phyloP scores from a whole-genome alignment of 2,888 invertebrate species.

The Nysson spinosus region DNA sequence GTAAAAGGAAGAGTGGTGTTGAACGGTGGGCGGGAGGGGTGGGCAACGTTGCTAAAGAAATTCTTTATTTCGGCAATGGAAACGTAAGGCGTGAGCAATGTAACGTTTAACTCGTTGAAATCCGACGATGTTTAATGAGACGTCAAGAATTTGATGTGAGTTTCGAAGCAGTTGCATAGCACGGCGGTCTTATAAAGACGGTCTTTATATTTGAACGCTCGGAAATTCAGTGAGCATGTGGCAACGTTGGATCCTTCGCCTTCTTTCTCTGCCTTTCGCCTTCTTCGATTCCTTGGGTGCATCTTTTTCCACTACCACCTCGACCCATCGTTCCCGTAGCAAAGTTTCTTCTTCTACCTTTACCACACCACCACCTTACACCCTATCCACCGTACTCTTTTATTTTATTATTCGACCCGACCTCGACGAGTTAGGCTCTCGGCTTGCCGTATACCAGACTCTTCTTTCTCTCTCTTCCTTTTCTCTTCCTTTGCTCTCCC shows the following conservation, averaged over 20 bases:
- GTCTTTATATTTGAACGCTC: constrained; percentile 62
- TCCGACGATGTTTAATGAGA: constrained; percentile 62
- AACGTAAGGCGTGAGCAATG: background rate
- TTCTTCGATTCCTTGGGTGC: constrained; percentile 49
- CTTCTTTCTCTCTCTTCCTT: constrained; percentile 9
- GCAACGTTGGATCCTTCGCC: constrained; percentile 57
- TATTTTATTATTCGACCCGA: constrained; percentile 67
- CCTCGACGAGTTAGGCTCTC: constrained; percentile 64
- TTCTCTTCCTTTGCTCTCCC: background rate
- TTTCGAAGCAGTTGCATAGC: constrained; percentile 48
- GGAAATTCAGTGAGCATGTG: constrained; percentile 67
- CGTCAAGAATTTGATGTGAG: constrained; percentile 63
- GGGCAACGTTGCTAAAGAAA: constrained; percentile 1
- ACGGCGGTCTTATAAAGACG: constrained; percentile 27
- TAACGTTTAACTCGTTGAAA: constrained; percentile 56
- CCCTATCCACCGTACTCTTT: constrained; percentile 60
- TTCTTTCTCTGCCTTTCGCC: constrained; percentile 33
- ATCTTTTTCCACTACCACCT: constrained; percentile 50
- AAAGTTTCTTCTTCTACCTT: constrained; percentile 58
- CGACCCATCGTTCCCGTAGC: constrained; percentile 47
- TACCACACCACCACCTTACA: constrained; percentile 61
- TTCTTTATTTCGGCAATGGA: background rate
- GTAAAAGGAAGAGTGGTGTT: too few relatives aligned
- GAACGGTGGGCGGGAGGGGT: too few relatives aligned
- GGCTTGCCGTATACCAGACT: constrained; percentile 38